phyloP scores from a whole-genome alignment of 2,888 invertebrate genomes.

The Salpingus planirostris region DNA sequence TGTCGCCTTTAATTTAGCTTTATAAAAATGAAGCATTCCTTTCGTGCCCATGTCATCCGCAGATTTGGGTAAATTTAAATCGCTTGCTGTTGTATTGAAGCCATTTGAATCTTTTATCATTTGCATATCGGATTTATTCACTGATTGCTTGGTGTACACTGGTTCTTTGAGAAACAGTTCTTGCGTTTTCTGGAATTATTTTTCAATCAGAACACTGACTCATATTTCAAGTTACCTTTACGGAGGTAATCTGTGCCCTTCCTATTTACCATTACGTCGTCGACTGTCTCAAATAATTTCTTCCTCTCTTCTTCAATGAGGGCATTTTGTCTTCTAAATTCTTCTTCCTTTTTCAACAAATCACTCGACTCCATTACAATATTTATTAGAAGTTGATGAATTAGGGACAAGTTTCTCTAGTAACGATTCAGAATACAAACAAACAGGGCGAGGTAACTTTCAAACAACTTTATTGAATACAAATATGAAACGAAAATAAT shows the following conservation, averaged over 20 bases:
- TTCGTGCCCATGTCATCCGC: constrained; percentile 33
- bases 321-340: constrained; percentile 38
- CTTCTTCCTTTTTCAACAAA: constrained; percentile 36
- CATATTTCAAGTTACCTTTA: too few species aligned
- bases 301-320: constrained; percentile 36
- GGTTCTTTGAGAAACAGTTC: neutral
- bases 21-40: constrained; percentile 32
- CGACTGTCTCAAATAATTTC: constrained; percentile 36
- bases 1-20: constrained; percentile 33
- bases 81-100: constrained; percentile 15
- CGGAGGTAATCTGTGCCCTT: neutral
- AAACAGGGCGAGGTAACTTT: too few species aligned
- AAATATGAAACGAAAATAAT: too few species aligned
- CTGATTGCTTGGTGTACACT: too few species aligned
- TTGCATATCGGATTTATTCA: too few species aligned
- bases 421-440: too few species aligned
- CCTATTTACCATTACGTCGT: constrained; percentile 33
- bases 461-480: too few species aligned
- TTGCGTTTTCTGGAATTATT: constrained; percentile 29
- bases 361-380: neutral
- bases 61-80: constrained; percentile 15
- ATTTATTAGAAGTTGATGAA: too few species aligned
- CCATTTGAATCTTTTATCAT: too few species aligned
- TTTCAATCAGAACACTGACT: constrained; percentile 13
- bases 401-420: too few species aligned